Conservation (phyloP, 2,888 invertebrate genomes). For the Geotrupes spiniger region DNA sequence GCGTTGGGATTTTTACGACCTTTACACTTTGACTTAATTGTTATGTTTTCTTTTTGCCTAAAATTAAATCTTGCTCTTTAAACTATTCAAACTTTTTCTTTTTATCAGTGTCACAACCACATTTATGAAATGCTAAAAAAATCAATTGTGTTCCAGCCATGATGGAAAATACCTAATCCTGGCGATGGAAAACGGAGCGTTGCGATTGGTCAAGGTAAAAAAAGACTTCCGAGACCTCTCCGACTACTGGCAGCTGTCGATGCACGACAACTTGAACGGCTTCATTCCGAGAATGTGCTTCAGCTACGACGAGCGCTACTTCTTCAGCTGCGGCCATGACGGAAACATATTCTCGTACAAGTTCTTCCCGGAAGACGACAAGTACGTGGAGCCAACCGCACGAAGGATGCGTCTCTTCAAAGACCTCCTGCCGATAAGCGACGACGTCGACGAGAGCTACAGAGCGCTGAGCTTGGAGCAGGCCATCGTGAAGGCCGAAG, state of each 20-base stretch:
- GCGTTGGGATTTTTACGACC: too few species aligned
- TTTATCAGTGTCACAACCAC: background rate
- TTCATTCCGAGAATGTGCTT: conserved; percentile 62
- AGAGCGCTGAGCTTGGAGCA: conserved; percentile 60
- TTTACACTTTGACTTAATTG: too few species aligned
- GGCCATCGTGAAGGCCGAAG: conserved; percentile 65
- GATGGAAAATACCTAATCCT: conserved; percentile 56
- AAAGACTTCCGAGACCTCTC: conserved; percentile 55
- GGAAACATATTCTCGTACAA: conserved; percentile 74
- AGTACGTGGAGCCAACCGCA: conserved; percentile 10
- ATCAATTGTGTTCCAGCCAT: conserved; percentile 42
- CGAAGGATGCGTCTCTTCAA: conserved; percentile 9
- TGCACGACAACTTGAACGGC: conserved; percentile 75
- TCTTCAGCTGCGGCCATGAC: conserved; percentile 64
- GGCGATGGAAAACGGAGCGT: conserved; percentile 60
- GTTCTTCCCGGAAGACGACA: conserved; percentile 46
- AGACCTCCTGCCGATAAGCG: conserved; percentile 24
- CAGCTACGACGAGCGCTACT: conserved; percentile 59
- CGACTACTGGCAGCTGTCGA: conserved; percentile 67
- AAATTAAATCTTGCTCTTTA: too few species aligned
- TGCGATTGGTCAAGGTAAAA: conserved; percentile 55
- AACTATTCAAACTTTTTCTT: too few species aligned
- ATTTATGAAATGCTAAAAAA: background rate
- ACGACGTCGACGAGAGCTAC: conserved; percentile 47
- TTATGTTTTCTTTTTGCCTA: too few species aligned